phyloP scores from a whole-genome alignment of 1,140 invertebrate genomes.

The Anastrepha ludens region DNA sequence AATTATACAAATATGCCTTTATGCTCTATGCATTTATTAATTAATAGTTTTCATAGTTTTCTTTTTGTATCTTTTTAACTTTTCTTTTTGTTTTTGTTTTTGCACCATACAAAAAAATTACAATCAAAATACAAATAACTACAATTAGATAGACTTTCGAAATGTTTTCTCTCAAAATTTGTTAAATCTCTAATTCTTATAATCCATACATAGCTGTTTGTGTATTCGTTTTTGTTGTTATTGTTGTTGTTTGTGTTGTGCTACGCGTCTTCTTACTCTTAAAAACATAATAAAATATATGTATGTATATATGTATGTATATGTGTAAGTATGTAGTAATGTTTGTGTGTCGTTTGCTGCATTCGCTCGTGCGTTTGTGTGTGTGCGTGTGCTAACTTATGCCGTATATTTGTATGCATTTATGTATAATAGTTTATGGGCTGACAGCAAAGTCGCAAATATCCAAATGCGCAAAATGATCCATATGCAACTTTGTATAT shows the following conservation, averaged over 20 bases:
- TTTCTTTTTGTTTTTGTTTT: background rate
- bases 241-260: constrained; percentile 51
- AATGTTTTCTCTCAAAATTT: constrained; percentile 9
- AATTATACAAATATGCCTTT: too few relatives aligned
- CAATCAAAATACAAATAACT: constrained; percentile 40
- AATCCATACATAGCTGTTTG: constrained; percentile 35
- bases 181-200: constrained; percentile 48
- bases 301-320: background rate
- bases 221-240: constrained; percentile 54
- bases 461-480: background rate
- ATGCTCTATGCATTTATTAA: too few relatives aligned
- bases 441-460: background rate
- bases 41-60: background rate
- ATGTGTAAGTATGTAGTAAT: constrained; percentile 18
- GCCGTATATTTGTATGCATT: background rate
- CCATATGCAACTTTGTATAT: background rate
- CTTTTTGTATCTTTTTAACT: background rate
- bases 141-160: constrained; percentile 8
- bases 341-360: constrained; percentile 50
- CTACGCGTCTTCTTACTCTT: constrained; percentile 42
- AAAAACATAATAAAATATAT: constrained; percentile 52
- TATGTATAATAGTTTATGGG: background rate
- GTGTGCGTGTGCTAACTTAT: background rate
- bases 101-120: constrained; percentile 31
- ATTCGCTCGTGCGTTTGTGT: background rate